Percentiles rank a stretch among this genome's conserved stretches.
Conservation (phyloP, 2,113 vertebrate genomes). For the Hemicordylus capensis region DNA sequence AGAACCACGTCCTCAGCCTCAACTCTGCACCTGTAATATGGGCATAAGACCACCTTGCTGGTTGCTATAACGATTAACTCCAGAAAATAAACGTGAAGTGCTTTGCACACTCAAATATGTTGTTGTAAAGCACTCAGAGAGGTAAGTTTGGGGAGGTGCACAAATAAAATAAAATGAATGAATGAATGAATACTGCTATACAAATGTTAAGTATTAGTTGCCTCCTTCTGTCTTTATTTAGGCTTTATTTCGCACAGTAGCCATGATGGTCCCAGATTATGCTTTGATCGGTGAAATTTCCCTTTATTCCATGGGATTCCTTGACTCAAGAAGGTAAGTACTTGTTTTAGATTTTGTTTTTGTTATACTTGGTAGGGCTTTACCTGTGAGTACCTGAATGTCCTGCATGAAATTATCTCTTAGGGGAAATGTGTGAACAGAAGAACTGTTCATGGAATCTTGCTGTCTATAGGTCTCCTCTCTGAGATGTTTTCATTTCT, state of each 20-base stretch:
- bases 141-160: no score
- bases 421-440: not conserved
- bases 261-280: conserved; percentile 98
- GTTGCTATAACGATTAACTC: no score
- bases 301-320: conserved; percentile 95
- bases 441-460: not conserved
- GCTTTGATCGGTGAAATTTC: conserved; percentile 94
- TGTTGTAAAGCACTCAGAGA: no score
- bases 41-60: no score
- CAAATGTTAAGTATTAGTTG: no score
- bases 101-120: no score
- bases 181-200: no score
- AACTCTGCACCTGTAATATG: no score
- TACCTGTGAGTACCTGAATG: not conserved
- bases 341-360: not conserved
- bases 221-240: conserved; percentile 40
- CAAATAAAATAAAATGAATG: no score
- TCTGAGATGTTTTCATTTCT: not conserved
- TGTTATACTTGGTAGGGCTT: not conserved
- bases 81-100: no score
- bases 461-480: not conserved
- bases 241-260: conserved; percentile 92
- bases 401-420: not conserved
- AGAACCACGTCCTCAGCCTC: no score
- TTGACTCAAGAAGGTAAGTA: conserved; percentile 89